Conservation (phyloP, 2,888 invertebrate species). For the Caenorhabditis virilis region DNA sequence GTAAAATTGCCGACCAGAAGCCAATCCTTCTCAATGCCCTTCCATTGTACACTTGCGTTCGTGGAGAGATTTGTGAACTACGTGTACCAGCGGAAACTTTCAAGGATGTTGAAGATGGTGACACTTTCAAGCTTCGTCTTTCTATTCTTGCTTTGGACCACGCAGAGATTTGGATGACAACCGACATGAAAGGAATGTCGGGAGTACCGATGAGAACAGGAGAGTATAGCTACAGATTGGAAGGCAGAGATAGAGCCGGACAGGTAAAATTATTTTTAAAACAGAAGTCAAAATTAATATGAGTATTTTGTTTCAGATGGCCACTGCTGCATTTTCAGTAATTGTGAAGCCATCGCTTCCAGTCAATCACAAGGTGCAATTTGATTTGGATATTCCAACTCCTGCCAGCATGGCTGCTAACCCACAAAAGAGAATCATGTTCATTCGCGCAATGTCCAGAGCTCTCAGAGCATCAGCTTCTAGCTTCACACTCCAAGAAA, state of each 20-base stretch:
- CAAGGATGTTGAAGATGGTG: constrained; percentile 61
- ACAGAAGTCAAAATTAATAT: neutral
- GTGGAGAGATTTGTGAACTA: constrained; percentile 53
- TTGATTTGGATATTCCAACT: constrained; percentile 40
- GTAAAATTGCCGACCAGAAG: constrained; percentile 21
- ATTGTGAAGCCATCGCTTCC: constrained; percentile 37
- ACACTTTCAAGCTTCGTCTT: constrained; percentile 49
- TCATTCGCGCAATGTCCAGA: constrained; percentile 32
- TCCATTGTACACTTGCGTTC: constrained; percentile 19
- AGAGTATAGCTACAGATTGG: constrained; percentile 59
- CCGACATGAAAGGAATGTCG: constrained; percentile 33
- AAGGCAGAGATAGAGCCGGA: constrained; percentile 55
- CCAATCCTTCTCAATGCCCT: constrained; percentile 35
- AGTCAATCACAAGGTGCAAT: constrained; percentile 40
- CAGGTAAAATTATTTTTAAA: constrained; percentile 19
- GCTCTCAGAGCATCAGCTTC: constrained; percentile 20
- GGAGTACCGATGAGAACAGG: constrained; percentile 59
- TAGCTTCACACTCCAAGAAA: constrained; percentile 34
- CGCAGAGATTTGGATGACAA: constrained; percentile 32
- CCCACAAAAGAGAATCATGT: constrained; percentile 33
- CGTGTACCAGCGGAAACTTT: constrained; percentile 59
- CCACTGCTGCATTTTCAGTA: constrained; percentile 49
- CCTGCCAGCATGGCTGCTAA: constrained; percentile 22
- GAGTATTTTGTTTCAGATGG: constrained; percentile 18
- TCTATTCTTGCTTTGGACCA: constrained; percentile 40